Conservation (phyloP, 1,140 invertebrate genomes). For the Achroia grisella region DNA sequence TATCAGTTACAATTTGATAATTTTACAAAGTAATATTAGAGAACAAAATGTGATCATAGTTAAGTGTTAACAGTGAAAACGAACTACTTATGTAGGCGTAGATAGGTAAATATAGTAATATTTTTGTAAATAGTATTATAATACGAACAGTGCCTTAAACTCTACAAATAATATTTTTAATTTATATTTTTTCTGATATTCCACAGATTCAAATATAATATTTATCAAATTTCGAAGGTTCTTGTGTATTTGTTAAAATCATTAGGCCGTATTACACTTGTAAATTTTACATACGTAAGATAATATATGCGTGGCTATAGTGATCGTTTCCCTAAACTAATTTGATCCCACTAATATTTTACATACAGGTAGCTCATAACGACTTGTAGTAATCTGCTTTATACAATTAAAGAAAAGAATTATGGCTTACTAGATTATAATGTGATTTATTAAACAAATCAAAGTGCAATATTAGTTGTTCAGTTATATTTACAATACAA, state of each 20-base stretch:
- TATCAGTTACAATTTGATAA: too few species aligned
- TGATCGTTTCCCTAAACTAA: too few species aligned
- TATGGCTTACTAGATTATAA: neutral
- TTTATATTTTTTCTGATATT: neutral
- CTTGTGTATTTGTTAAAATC: neutral
- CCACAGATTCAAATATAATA: too few species aligned
- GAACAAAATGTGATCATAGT: neutral
- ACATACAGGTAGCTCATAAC: too few species aligned
- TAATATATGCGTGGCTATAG: too few species aligned
- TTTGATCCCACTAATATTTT: too few species aligned
- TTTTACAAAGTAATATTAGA: too few species aligned
- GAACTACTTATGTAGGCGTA: neutral
- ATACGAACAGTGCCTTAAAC: neutral
- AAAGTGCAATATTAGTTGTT: conserved; percentile 34
- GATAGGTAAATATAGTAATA: neutral
- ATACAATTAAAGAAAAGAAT: too few species aligned
- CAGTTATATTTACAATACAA: conserved; percentile 14
- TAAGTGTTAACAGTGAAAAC: neutral
- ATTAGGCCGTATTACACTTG: too few species aligned
- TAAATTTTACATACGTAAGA: too few species aligned
- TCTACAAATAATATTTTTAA: conserved; percentile 2
- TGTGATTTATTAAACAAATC: conserved; percentile 14
- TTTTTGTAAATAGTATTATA: conserved; percentile 1
- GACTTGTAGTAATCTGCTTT: too few species aligned
- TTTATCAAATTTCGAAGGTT: too few species aligned